Base-by-base conservation (phyloP, 2,888 invertebrate species). In the Mayetiola destructor region DNA sequence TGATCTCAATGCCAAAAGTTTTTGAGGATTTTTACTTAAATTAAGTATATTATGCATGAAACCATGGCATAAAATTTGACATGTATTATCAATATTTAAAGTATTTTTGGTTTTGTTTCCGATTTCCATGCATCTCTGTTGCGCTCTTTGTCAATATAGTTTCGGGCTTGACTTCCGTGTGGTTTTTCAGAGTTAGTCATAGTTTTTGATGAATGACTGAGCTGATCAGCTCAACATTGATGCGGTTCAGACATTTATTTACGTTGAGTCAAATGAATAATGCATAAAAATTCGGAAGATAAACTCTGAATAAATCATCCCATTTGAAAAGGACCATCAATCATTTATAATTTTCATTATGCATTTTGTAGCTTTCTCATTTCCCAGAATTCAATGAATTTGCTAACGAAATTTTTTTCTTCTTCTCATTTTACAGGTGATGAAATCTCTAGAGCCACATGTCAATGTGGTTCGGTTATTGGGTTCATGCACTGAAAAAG, bases 381-480 rank as follows among this genome's bases (percentile, higher is more conserved):
- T 32, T 32, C 32, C 32, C 32, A 32, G n/a, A 37, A 37, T 5
- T 14, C 9, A 37, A 37, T 14, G n/a, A 37, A 37, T 10, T 14
- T n/a, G n/a, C 9, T 14, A 32, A 32, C 8, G 32, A 32, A 32
- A 32, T 18, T 42, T 42, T 42, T n/a, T n/a, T n/a, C n/a, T n/a
- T n/a, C n/a, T n/a, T n/a, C n/a, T n/a, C n/a, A n/a, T n/a, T n/a
- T n/a, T n/a, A 39, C 76, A 85, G 66, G 90, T 94, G 30, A 92
- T 94, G 92, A 93, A 93, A 74, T 84, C 84, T 67, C 75, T 95
- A 58, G 89, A 90, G 54, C 84, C 85, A 0, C 94, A 95, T 75
- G 85, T 88, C 1, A 93, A 94, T 67, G 90, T 94, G 2, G 92
- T 94, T 0, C 77, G 86, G 35, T 75, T 94, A 21, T 75, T 93